Conservation (phyloP, 2,113 vertebrate genomes). For the Bettongia penicillata region DNA sequence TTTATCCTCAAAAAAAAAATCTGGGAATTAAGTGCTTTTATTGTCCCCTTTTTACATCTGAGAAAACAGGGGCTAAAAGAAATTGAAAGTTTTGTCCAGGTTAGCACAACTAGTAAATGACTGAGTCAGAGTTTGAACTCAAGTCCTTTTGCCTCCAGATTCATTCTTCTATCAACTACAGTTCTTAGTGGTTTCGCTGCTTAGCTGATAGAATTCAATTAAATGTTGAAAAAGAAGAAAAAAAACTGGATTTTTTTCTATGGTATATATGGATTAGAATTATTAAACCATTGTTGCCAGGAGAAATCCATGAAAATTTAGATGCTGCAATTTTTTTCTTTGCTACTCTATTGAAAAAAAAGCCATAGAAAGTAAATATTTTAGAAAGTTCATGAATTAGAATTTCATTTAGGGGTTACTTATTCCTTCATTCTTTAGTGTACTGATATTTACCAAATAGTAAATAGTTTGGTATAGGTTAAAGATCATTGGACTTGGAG, state of each 20-base stretch:
- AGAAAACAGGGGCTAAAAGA: not conserved
- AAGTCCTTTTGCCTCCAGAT: not conserved
- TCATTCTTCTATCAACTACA: not conserved
- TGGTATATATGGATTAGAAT: constrained; percentile 15
- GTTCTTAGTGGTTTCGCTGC: not conserved
- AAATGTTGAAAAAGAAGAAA: not conserved
- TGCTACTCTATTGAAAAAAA: constrained; percentile 33
- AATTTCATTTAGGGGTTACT: not conserved
- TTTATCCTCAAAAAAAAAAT: not conserved
- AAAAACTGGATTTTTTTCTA: not conserved
- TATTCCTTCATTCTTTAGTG: constrained; percentile 31
- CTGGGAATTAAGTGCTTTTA: not conserved
- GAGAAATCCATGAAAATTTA: constrained; percentile 1
- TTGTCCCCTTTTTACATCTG: not conserved
- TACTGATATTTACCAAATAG: constrained; percentile 29
- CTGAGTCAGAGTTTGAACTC: not conserved
- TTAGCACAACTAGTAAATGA: not conserved
- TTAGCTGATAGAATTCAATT: not conserved
- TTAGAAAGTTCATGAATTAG: not conserved
- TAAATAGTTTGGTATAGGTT: not conserved
- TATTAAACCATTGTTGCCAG: not conserved
- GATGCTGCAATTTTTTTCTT: not conserved
- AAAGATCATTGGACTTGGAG: not conserved
- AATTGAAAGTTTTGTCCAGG: not conserved
- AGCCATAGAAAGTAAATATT: not conserved